These are phyloP conservation scores for Drosophila paulistorum DNA, from an alignment of 1,140 invertebrate genomes.

Conservation along the genomic window DNA sequence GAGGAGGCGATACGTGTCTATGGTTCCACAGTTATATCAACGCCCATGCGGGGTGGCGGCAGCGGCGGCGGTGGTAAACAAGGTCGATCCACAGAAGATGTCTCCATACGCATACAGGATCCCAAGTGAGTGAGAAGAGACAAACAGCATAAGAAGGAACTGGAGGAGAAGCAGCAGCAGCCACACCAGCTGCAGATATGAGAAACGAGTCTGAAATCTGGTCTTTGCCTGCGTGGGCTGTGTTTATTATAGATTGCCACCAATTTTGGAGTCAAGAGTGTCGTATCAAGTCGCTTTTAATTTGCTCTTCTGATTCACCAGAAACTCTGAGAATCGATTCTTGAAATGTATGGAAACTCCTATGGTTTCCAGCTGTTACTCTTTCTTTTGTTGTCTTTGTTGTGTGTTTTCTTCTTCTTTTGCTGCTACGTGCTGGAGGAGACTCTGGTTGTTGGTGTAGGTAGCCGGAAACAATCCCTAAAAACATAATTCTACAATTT, in stretches of 20 bases:
- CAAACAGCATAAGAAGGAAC: slow-evolving; percentile 23
- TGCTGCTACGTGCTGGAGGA: background rate
- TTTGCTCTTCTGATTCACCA: slow-evolving; percentile 26
- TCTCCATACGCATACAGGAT: slow-evolving; percentile 82
- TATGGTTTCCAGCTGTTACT: slow-evolving; percentile 33
- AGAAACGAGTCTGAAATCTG: slow-evolving; percentile 9
- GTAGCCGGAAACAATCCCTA: slow-evolving; percentile 36
- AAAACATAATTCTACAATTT: slow-evolving; percentile 36
- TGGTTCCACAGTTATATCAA: slow-evolving; percentile 87
- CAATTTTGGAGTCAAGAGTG: slow-evolving; percentile 29
- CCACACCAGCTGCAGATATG: background rate
- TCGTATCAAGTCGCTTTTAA: background rate
- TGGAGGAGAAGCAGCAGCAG: background rate
- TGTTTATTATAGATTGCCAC: slow-evolving; percentile 35
- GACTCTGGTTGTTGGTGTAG: slow-evolving; percentile 17
- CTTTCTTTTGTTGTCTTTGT: background rate
- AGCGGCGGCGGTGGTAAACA: slow-evolving; percentile 68
- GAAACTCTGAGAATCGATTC: slow-evolving; percentile 34
- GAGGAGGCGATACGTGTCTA: slow-evolving; percentile 91
- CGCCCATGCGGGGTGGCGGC: slow-evolving; percentile 83
- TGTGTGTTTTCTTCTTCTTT: too few species aligned
- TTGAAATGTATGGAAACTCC: slow-evolving; percentile 3
- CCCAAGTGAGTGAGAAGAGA: slow-evolving; percentile 71
- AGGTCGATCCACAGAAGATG: slow-evolving; percentile 82
- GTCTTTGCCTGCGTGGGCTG: slow-evolving; percentile 39